These are phyloP conservation scores for Ochotona princeps DNA, from an alignment of 2,113 vertebrate species.

Conservation along the genomic window DNA sequence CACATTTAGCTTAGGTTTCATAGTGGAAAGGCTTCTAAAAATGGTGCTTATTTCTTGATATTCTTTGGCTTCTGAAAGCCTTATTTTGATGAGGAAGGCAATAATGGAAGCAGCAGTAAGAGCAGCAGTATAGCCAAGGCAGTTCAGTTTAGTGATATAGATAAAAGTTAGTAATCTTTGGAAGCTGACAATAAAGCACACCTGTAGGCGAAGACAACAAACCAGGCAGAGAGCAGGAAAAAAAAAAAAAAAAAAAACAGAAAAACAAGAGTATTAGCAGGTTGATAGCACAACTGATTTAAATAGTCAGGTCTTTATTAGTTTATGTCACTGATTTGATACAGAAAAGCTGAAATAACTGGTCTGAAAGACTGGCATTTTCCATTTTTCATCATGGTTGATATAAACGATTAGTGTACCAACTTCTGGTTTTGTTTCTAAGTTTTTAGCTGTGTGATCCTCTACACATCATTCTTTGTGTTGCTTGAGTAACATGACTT, in stretches of 20 bases:
- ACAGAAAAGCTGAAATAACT: conserved; percentile 82
- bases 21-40: conserved; percentile 80
- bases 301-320: conserved; percentile 79
- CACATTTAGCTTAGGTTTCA: conserved; percentile 91
- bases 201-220: conserved; percentile 82
- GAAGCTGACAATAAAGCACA: conserved; percentile 84
- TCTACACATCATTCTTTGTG: conserved; percentile 61
- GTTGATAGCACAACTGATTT: conserved; percentile 84
- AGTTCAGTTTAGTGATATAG: conserved; percentile 81
- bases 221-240: conserved; percentile 86
- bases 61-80: conserved; percentile 78
- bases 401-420: conserved; percentile 65
- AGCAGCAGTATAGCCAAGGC: conserved; percentile 76
- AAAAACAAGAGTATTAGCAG: conserved; percentile 79
- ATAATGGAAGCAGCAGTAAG: conserved; percentile 82
- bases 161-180: conserved; percentile 88
- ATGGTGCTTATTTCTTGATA: conserved; percentile 76
- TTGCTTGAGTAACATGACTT: conserved; percentile 44
- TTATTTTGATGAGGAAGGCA: conserved; percentile 82
- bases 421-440: conserved; percentile 63
- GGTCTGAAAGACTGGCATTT: conserved; percentile 67
- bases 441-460: conserved; percentile 56
- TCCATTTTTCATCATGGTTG: conserved; percentile 68
- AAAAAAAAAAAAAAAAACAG: conserved; percentile 58
- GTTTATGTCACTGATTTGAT: conserved; percentile 74